phyloP scores from a whole-genome alignment of 2,797 vertebrate species.

The Momotus momota region DNA sequence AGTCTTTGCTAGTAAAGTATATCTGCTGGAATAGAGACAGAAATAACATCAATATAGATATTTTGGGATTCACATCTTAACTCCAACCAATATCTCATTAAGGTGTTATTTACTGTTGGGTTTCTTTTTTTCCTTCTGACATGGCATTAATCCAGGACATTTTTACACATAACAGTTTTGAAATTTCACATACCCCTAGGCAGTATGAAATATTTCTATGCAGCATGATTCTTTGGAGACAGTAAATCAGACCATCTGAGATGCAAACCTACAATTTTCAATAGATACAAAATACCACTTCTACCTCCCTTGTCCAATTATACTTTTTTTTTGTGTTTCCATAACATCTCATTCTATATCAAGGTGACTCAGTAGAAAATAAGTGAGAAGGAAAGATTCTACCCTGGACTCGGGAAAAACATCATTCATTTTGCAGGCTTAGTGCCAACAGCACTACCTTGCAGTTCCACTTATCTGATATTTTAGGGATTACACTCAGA shows the following conservation, averaged over 20 bases:
- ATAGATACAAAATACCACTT: not conserved
- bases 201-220: not conserved
- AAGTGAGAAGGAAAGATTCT: not conserved
- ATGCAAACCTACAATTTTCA: not conserved
- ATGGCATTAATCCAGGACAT: not conserved
- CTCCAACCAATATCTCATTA: not conserved
- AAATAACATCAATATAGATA: not conserved
- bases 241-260: not conserved
- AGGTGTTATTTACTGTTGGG: not conserved
- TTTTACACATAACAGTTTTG: conserved; percentile 1
- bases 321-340: conserved; percentile 7
- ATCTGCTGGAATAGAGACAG: not conserved
- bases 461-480: conserved; percentile 23
- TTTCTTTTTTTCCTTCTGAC: not conserved
- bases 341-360: not conserved
- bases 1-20: not conserved
- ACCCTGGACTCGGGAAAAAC: not conserved
- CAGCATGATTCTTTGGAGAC: not conserved
- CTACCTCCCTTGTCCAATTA: not conserved
- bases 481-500: conserved; percentile 41
- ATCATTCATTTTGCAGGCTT: not conserved
- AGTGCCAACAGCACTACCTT: not conserved
- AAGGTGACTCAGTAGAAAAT: not conserved
- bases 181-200: not conserved
- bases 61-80: not conserved